Evolutionary conservation across 1,140 invertebrate genomes (phyloP).

Genomic region (Atta texana): DNA sequence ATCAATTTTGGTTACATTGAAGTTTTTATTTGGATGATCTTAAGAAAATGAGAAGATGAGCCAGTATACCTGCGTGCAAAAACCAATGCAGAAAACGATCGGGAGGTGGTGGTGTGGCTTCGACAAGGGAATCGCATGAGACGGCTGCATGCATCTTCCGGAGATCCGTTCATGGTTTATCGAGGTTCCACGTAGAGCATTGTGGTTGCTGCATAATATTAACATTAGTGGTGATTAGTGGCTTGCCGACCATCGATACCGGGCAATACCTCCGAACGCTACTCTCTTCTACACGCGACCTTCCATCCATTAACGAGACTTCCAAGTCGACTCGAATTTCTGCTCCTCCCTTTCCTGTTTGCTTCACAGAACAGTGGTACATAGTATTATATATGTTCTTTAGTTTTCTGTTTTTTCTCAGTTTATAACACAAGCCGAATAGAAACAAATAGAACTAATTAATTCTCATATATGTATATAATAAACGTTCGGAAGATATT

Average conservation of each 20-base stretch:
- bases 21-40: not conserved
- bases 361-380: constrained; percentile 5
- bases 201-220: constrained; percentile 85
- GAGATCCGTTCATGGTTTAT: constrained; percentile 80
- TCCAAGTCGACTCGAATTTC: constrained; percentile 69
- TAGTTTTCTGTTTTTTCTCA: not conserved
- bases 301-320: constrained; percentile 82
- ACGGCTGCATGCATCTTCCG: constrained; percentile 79
- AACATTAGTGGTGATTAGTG: constrained; percentile 85
- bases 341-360: constrained; percentile 47
- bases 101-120: constrained; percentile 35
- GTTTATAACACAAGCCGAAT: not conserved
- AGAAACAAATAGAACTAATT: constrained; percentile 40
- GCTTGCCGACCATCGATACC: constrained; percentile 75
- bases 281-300: constrained; percentile 77
- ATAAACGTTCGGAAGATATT: not conserved
- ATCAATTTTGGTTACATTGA: not conserved
- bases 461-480: not conserved
- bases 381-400: not conserved
- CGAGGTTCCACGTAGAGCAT: constrained; percentile 81
- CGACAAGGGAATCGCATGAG: constrained; percentile 80
- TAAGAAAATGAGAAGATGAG: not conserved
- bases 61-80: constrained; percentile 23
- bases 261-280: constrained; percentile 75
- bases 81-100: constrained; percentile 17